These are phyloP conservation scores for Thymallus thymallus DNA, from an alignment of 2,113 vertebrate species.

Conservation along the genomic window DNA sequence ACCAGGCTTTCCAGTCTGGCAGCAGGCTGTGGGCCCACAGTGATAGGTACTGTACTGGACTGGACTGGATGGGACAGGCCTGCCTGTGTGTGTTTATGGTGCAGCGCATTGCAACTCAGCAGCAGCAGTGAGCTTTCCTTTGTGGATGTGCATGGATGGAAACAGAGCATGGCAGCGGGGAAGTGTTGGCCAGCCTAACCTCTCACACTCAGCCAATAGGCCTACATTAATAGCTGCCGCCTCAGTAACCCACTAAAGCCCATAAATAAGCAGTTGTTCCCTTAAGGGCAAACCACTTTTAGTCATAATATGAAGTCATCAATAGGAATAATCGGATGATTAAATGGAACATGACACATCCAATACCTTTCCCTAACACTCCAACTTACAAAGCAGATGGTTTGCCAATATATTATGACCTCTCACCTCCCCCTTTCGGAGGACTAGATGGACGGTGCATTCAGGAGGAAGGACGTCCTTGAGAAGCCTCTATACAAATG, in stretches of 20 bases:
- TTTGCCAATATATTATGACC: background rate
- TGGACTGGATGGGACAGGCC: slow-evolving; percentile 63
- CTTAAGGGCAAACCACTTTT: background rate
- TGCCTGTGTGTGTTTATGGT: slow-evolving; percentile 67
- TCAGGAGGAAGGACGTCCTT: slow-evolving; percentile 1
- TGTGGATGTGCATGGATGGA: slow-evolving; percentile 64
- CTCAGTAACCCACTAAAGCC: background rate
- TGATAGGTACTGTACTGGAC: slow-evolving; percentile 87
- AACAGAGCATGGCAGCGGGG: slow-evolving; percentile 50
- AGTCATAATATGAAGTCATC: no score
- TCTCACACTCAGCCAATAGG: slow-evolving; percentile 28
- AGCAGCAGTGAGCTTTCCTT: slow-evolving; percentile 51
- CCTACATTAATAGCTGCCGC: slow-evolving; percentile 15
- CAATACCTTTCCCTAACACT: no score
- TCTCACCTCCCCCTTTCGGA: background rate
- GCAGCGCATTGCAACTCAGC: slow-evolving; percentile 45
- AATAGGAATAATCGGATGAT: background rate
- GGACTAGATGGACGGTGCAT: background rate
- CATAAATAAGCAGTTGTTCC: background rate
- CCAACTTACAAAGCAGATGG: background rate
- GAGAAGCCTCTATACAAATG: slow-evolving; percentile 16
- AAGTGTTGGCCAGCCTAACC: background rate
- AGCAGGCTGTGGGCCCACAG: slow-evolving; percentile 85
- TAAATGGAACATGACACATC: background rate
- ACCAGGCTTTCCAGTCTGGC: slow-evolving; percentile 92